phyloP scores from a whole-genome alignment of 2,113 vertebrate genomes.

The Eulemur macaco region DNA sequence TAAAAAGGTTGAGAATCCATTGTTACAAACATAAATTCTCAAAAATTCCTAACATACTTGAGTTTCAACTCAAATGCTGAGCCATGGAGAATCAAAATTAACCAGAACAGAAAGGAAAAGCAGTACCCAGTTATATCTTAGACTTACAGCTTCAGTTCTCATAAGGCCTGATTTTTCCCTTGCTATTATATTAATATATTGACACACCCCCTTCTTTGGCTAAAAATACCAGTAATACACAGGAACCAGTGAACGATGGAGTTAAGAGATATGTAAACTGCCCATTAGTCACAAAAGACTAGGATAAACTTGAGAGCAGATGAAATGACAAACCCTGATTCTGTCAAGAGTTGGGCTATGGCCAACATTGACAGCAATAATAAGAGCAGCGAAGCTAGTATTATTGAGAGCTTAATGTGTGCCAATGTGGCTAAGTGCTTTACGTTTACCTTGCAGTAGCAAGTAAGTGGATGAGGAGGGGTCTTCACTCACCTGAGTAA shows the following conservation, averaged over 20 bases:
- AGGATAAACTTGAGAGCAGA: neutral
- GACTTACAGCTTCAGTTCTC: neutral
- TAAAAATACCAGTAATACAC: neutral
- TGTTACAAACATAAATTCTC: conserved; percentile 25
- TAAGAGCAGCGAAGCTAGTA: neutral
- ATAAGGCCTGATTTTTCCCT: neutral
- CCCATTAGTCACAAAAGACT: neutral
- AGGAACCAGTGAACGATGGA: neutral
- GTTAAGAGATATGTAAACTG: neutral
- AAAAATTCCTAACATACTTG: neutral
- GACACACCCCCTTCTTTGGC: neutral
- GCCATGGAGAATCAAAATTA: neutral
- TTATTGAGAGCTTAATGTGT: neutral
- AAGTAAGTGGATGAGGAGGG: neutral
- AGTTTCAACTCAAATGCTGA: neutral
- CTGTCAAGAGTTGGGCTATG: neutral
- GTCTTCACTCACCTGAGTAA: conserved; percentile 89
- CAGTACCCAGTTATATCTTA: neutral
- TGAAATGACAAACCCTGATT: neutral
- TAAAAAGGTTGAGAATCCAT: conserved; percentile 14
- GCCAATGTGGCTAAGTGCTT: neutral
- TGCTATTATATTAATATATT: neutral
- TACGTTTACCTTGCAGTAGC: neutral
- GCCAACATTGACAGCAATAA: too few species aligned
- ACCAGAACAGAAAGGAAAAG: neutral